These are phyloP conservation scores for Drosophila macrospina DNA, from an alignment of 2,888 invertebrate genomes.

Conservation along the genomic window DNA sequence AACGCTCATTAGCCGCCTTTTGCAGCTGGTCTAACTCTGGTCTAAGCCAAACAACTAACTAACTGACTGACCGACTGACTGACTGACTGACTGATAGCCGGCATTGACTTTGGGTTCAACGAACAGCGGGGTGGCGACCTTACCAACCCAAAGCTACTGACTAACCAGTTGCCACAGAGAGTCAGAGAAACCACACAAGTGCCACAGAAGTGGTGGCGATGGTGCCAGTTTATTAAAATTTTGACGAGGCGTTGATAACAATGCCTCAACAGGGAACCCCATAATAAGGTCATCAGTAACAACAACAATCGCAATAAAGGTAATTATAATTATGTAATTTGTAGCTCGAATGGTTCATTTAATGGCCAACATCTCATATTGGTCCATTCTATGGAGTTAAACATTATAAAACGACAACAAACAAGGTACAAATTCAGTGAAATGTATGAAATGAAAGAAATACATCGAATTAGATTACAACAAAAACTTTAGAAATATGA, in stretches of 20 bases:
- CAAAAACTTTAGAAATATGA: neutral
- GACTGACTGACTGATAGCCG: constrained; percentile 56
- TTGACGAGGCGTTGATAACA: constrained; percentile 69
- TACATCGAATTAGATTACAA: neutral
- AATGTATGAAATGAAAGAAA: constrained; percentile 12
- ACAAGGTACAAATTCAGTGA: constrained; percentile 46
- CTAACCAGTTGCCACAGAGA: constrained; percentile 21
- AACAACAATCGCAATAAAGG: constrained; percentile 25
- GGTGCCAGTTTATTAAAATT: constrained; percentile 46
- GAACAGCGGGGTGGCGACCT: constrained; percentile 54
- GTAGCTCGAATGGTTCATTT: constrained; percentile 55
- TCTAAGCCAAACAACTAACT: constrained; percentile 26
- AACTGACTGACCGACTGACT: constrained; percentile 18
- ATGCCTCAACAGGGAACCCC: constrained; percentile 47
- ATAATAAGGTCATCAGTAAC: constrained; percentile 52
- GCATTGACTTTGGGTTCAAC: constrained; percentile 66
- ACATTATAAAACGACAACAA: constrained; percentile 63
- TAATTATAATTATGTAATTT: constrained; percentile 73
- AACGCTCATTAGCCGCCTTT: constrained; percentile 71
- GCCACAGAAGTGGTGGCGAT: constrained; percentile 61
- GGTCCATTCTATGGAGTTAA: constrained; percentile 27
- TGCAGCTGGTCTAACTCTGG: constrained; percentile 41
- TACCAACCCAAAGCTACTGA: constrained; percentile 25
- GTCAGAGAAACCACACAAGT: constrained; percentile 62
- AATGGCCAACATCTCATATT: constrained; percentile 42